A percentile compares a stretch with the other conserved stretches of the same genome.
Evolutionary conservation across 1,140 invertebrate genomes (phyloP).

Genomic region (Steinernema feltiae): DNA sequence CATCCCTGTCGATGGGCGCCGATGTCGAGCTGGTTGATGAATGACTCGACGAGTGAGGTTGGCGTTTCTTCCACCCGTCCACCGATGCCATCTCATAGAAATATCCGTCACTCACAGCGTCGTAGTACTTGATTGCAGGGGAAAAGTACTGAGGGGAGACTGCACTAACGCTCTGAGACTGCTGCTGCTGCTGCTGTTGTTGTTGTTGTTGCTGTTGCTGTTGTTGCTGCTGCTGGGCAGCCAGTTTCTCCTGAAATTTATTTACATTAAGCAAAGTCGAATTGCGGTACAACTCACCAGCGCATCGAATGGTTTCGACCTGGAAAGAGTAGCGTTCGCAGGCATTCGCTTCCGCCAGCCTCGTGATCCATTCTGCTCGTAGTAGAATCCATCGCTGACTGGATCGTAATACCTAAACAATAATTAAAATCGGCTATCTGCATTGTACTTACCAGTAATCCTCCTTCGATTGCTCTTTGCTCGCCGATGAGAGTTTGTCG

Average conservation of each 20-base stretch:
- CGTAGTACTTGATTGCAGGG: slow-evolving; percentile 44
- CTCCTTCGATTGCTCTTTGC: background rate
- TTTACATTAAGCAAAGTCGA: background rate
- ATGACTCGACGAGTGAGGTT: slow-evolving; percentile 25
- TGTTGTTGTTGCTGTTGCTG: slow-evolving; percentile 4
- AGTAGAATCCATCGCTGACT: slow-evolving; percentile 51
- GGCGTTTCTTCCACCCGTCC: slow-evolving; percentile 52
- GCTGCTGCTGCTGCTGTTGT: background rate
- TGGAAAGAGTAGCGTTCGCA: background rate
- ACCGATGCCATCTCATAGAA: slow-evolving; percentile 55
- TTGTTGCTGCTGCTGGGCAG: background rate
- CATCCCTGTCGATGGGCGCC: background rate
- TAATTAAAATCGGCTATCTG: background rate
- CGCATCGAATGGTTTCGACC: background rate
- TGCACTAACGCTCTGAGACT: slow-evolving; percentile 25
- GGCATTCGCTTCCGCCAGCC: slow-evolving; percentile 51
- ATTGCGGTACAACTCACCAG: slow-evolving; percentile 11
- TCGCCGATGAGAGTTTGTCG: background rate
- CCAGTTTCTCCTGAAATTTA: background rate
- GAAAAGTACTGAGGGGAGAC: slow-evolving; percentile 4
- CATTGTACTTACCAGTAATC: background rate
- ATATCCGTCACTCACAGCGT: slow-evolving; percentile 47
- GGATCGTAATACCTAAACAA: slow-evolving; percentile 43
- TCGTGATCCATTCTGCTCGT: slow-evolving; percentile 53
- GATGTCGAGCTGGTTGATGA: background rate